These are phyloP conservation scores for Myotis findleyi DNA, from an alignment of 2,797 vertebrate genomes.

Conservation along the genomic window DNA sequence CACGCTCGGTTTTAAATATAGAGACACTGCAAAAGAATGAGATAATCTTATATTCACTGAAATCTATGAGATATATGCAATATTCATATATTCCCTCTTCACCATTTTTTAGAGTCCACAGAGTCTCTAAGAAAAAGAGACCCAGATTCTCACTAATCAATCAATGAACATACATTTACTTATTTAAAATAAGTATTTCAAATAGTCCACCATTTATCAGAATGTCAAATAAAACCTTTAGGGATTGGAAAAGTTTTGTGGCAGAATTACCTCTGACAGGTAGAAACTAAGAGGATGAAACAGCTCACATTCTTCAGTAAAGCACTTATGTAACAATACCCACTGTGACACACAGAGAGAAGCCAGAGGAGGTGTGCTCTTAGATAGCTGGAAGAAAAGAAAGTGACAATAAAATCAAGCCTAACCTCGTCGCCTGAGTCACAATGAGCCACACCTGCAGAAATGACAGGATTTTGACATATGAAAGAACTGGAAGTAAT, in stretches of 20 bases:
- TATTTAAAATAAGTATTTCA: neutral
- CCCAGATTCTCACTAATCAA: neutral
- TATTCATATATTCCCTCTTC: neutral
- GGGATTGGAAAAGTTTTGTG: neutral
- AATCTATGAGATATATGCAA: neutral
- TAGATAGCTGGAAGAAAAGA: constrained; percentile 25
- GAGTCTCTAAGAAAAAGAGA: neutral
- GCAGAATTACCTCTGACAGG: constrained; percentile 36
- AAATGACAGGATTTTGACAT: constrained; percentile 67
- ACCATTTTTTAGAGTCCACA: neutral
- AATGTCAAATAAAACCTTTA: neutral
- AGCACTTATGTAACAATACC: constrained; percentile 44
- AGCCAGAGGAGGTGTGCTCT: neutral
- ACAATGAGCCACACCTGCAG: constrained; percentile 47
- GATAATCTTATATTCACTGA: neutral
- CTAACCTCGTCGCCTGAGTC: constrained; percentile 58
- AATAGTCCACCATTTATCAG: neutral
- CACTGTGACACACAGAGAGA: neutral
- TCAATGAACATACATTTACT: neutral
- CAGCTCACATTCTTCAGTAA: neutral
- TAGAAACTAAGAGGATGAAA: neutral
- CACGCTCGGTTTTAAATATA: neutral
- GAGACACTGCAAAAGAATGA: neutral
- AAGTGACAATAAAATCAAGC: constrained; percentile 58
- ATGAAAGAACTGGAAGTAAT: constrained; percentile 46